Conservation (phyloP, 2,888 invertebrate genomes). For the Rotaria magnacalcarata region DNA sequence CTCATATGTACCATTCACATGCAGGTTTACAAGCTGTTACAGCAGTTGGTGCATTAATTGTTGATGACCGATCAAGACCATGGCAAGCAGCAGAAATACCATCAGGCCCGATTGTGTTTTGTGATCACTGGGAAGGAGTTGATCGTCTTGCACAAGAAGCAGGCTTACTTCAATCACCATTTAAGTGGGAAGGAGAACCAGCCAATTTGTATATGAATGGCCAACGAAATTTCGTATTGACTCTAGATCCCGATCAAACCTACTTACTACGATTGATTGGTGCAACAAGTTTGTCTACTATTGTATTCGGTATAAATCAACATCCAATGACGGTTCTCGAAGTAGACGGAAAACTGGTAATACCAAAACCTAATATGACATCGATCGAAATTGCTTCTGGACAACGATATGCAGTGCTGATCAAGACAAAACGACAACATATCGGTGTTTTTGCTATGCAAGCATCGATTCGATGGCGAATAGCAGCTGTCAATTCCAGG, state of each 20-base stretch:
- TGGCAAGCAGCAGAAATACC: background rate
- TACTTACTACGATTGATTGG: slow-evolving; percentile 31
- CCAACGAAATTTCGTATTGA: background rate
- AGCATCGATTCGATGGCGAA: background rate
- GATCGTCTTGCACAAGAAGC: background rate
- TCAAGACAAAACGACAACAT: background rate
- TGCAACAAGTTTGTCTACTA: background rate
- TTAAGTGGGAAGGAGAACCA: slow-evolving; percentile 31
- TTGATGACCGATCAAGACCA: background rate
- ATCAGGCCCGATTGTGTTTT: background rate
- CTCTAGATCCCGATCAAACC: background rate
- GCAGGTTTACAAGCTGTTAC: slow-evolving; percentile 52
- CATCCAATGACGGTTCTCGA: background rate
- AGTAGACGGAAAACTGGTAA: background rate
- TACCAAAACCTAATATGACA: background rate
- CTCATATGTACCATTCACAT: slow-evolving; percentile 86
- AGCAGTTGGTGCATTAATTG: background rate
- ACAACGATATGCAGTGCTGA: background rate
- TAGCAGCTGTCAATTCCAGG: background rate
- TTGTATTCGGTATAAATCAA: background rate
- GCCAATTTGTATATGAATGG: background rate
- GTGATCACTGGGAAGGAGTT: background rate
- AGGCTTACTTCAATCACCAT: background rate
- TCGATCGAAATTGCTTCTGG: slow-evolving; percentile 20
- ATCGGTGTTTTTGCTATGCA: background rate